These are phyloP conservation scores for Drosophila maculinotata DNA, from an alignment of 2,888 invertebrate species.

Conservation along the genomic window DNA sequence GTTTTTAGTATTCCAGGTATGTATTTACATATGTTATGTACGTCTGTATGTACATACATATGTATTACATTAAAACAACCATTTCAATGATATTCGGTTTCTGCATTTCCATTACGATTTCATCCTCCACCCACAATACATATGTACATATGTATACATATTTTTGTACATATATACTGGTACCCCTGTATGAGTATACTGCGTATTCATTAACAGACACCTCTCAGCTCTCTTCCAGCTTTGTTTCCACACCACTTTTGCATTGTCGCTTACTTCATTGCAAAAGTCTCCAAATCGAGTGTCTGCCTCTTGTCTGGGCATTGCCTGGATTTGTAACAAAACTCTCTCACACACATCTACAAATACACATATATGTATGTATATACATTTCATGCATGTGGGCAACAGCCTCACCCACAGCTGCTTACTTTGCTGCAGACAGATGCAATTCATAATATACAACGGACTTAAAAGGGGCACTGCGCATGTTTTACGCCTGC, in stretches of 20 bases:
- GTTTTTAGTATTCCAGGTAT: not conserved
- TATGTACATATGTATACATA: not conserved
- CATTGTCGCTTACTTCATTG: conserved; percentile 10
- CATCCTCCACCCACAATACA: not conserved
- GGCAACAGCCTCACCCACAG: conserved; percentile 38
- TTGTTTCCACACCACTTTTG: conserved; percentile 8
- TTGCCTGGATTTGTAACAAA: conserved; percentile 11
- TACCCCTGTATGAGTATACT: conserved; percentile 1
- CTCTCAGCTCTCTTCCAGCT: not conserved
- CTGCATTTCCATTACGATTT: not conserved
- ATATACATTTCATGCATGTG: conserved; percentile 11
- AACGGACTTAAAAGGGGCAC: conserved; percentile 16
- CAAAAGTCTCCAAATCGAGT: conserved; percentile 45
- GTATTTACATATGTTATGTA: not conserved
- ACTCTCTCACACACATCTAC: not conserved
- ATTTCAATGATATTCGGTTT: not conserved
- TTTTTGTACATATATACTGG: conserved; percentile 16
- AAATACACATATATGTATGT: conserved; percentile 1
- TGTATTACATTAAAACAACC: no score
- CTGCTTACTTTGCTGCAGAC: conserved; percentile 36
- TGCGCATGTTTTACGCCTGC: conserved; percentile 62
- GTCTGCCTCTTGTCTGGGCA: conserved; percentile 64
- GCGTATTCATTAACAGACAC: conserved; percentile 29
- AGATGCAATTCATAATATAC: conserved; percentile 36
- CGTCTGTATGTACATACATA: not conserved